A percentile compares a stretch with the other conserved stretches of the same genome.
Evolutionary conservation across 2,888 invertebrate species (phyloP).

Genomic region (Sesia apiformis): DNA sequence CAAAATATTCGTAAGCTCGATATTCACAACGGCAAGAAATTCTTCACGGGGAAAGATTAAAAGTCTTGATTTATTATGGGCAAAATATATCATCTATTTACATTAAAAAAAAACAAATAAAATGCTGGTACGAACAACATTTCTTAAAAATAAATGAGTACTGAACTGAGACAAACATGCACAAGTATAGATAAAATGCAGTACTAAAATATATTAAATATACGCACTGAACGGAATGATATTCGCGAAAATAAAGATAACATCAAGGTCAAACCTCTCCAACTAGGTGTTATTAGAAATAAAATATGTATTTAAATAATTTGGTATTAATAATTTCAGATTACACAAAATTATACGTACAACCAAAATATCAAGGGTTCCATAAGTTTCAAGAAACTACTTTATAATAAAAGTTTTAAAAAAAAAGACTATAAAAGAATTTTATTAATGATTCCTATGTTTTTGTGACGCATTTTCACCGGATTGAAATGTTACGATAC

Average conservation of each 20-base stretch:
- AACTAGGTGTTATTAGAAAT: no score
- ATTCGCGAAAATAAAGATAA: slow-evolving; percentile 25
- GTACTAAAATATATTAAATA: not conserved
- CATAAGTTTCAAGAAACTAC: no score
- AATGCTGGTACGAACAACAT: slow-evolving; percentile 68
- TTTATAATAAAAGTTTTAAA: no score
- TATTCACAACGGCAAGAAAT: slow-evolving; percentile 10
- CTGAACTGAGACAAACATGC: slow-evolving; percentile 33
- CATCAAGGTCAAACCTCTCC: slow-evolving; percentile 14
- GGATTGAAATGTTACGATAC: no score
- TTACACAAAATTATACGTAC: no score
- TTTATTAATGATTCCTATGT: no score
- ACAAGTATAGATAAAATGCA: not conserved
- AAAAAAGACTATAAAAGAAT: no score
- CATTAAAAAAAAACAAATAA: slow-evolving; percentile 61
- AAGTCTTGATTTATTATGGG: slow-evolving; percentile 46
- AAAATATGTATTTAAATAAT: no score
- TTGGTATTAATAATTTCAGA: no score
- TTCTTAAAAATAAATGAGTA: slow-evolving; percentile 61
- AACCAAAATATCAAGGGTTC: no score
- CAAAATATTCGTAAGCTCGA: slow-evolving; percentile 9
- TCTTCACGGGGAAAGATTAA: slow-evolving; percentile 3
- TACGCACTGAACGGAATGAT: not conserved
- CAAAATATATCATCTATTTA: slow-evolving; percentile 73
- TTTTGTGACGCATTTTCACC: no score